Conservation (phyloP, 2,797 vertebrate species). For the Melopsittacus undulatus region DNA sequence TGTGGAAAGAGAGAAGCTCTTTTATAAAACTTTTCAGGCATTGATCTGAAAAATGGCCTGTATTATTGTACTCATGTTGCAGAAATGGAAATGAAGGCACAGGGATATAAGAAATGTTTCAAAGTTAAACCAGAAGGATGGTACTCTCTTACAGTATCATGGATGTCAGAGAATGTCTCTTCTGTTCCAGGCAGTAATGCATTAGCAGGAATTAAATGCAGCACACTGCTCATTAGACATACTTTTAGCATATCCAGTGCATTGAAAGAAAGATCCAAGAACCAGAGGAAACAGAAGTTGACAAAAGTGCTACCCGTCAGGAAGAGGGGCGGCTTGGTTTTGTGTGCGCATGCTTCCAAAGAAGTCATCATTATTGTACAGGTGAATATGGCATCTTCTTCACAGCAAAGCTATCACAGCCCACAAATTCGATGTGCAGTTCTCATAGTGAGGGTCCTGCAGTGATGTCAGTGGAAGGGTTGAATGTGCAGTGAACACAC, state of each 20-base stretch:
- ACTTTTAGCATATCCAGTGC: accelerated
- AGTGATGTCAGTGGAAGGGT: neutral
- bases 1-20: neutral
- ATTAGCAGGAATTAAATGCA: neutral
- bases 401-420: neutral
- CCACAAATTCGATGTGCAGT: accelerated
- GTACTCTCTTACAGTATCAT: neutral
- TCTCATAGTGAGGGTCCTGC: neutral
- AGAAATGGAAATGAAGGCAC: neutral
- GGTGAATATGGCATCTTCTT: neutral
- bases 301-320: neutral
- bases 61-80: neutral
- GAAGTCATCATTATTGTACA: neutral
- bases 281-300: neutral
- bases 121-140: neutral
- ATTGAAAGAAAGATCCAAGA: neutral
- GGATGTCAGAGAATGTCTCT: neutral
- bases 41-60: neutral
- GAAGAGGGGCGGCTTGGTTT: neutral
- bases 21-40: neutral
- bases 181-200: neutral
- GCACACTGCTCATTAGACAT: neutral
- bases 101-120: neutral
- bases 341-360: neutral
- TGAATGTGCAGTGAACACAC: neutral